Evolutionary conservation across 2,113 vertebrate species (phyloP).

Genomic region (Centropus bengalensis): DNA sequence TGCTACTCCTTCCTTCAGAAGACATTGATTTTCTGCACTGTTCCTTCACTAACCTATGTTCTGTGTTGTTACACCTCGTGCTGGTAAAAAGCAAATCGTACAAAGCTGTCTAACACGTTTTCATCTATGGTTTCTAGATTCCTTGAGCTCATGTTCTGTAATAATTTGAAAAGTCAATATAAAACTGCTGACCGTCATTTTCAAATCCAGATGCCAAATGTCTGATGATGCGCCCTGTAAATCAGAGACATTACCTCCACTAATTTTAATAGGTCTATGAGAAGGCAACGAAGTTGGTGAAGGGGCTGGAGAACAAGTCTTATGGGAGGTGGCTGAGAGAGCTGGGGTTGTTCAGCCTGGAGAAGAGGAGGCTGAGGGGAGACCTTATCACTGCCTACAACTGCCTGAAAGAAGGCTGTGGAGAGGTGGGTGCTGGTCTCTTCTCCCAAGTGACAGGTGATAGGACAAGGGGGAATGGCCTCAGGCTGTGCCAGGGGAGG

Average conservation of each 20-base stretch:
- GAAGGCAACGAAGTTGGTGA: too few species aligned
- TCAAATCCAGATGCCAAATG: neutral
- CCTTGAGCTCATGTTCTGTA: neutral
- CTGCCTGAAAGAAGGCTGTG: too few species aligned
- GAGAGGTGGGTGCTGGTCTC: too few species aligned
- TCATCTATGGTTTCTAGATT: neutral
- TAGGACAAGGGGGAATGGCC: too few species aligned
- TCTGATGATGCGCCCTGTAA: neutral
- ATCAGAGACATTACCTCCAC: neutral
- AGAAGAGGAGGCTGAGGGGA: too few species aligned
- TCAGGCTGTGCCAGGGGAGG: too few species aligned
- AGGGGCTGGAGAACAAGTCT: too few species aligned
- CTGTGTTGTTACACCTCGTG: rapidly evolving
- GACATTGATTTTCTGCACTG: neutral
- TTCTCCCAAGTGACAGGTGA: too few species aligned
- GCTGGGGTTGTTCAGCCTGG: too few species aligned
- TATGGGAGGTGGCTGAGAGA: too few species aligned
- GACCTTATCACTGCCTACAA: too few species aligned
- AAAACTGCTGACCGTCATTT: neutral
- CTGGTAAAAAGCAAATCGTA: neutral
- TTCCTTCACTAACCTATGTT: neutral
- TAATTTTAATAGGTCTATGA: neutral
- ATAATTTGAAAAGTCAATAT: neutral
- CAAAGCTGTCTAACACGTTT: neutral
- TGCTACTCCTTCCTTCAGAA: neutral